Conservation (phyloP, 1,140 invertebrate species). For the Cotesia vestalis region DNA sequence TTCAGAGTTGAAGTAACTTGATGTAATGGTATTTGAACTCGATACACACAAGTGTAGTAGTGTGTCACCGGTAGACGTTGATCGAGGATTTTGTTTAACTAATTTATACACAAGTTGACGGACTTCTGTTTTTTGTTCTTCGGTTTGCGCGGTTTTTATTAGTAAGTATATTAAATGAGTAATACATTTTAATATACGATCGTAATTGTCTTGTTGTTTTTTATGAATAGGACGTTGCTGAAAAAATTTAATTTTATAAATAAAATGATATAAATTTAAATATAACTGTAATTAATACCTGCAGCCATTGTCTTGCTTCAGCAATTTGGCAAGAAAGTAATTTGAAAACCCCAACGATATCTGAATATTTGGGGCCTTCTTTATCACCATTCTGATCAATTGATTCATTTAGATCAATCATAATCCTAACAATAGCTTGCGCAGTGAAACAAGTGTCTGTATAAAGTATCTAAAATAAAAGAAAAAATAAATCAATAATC, state of each 20-base stretch:
- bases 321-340: slow-evolving; percentile 71
- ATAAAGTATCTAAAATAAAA: slow-evolving; percentile 66
- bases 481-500: slow-evolving; percentile 16
- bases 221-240: slow-evolving; percentile 76
- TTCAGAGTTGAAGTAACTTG: slow-evolving; percentile 76
- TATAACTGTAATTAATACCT: slow-evolving; percentile 46
- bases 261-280: slow-evolving; percentile 17
- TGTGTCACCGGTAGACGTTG: slow-evolving; percentile 78
- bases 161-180: slow-evolving; percentile 84
- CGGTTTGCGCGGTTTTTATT: slow-evolving; percentile 69
- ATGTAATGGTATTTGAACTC: slow-evolving; percentile 80
- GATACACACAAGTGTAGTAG: slow-evolving; percentile 84
- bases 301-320: slow-evolving; percentile 71
- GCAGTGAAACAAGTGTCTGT: slow-evolving; percentile 83
- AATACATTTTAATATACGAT: slow-evolving; percentile 80
- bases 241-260: slow-evolving; percentile 36
- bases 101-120: slow-evolving; percentile 65
- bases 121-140: slow-evolving; percentile 62
- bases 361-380: slow-evolving; percentile 72
- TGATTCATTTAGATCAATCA: slow-evolving; percentile 80
- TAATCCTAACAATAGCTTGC: slow-evolving; percentile 80
- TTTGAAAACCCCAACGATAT: slow-evolving; percentile 78
- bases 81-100: slow-evolving; percentile 73
- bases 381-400: slow-evolving; percentile 65
- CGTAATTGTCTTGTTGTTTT: slow-evolving; percentile 83